These are phyloP conservation scores for Cotesia vestalis DNA, from an alignment of 1,140 invertebrate species.

Conservation along the genomic window DNA sequence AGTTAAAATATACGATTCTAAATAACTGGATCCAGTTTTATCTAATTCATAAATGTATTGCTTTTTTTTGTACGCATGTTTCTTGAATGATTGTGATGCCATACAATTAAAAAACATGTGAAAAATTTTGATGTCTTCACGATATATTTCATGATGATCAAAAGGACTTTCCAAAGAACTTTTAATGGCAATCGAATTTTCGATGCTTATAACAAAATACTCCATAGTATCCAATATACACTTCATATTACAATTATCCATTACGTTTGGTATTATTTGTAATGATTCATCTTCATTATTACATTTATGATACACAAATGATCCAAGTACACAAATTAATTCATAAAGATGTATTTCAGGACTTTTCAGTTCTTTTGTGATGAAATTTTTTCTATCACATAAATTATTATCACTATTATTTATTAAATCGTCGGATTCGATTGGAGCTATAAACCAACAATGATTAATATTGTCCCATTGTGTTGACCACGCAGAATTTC, in stretches of 20 bases:
- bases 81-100: background rate
- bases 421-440: too few relatives aligned
- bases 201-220: constrained; percentile 9
- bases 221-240: constrained; percentile 4
- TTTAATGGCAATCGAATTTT: background rate
- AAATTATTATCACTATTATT: too few relatives aligned
- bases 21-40: background rate
- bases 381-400: too few relatives aligned
- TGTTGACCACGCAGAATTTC: background rate
- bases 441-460: background rate
- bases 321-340: too few relatives aligned
- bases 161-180: constrained; percentile 46
- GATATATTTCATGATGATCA: constrained; percentile 45
- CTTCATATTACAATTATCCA: background rate
- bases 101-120: constrained; percentile 40
- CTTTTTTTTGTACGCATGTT: background rate
- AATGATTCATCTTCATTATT: too few relatives aligned
- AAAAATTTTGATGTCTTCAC: constrained; percentile 51
- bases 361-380: too few relatives aligned
- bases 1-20: too few relatives aligned
- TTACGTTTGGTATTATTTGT: too few relatives aligned
- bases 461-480: background rate
- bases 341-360: too few relatives aligned
- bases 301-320: background rate
- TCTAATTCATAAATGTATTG: background rate